Evolutionary conservation across 2,888 invertebrate species (phyloP), one percentile per base, ranked within the genome.

Genomic region (Dryobotodes eremita): DNA sequence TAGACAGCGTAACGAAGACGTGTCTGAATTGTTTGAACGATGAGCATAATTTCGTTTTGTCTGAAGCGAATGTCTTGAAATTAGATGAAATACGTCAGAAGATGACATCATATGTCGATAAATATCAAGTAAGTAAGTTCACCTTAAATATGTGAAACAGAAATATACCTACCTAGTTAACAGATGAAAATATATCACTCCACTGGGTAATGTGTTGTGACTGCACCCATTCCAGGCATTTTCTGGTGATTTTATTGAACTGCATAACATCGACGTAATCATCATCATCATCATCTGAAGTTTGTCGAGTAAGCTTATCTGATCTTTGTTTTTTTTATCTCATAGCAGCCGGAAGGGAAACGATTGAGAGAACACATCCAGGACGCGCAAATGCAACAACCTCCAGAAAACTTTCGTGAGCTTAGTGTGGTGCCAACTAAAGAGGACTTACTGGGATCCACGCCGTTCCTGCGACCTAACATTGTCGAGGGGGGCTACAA

Each of bases 401-500:
- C 96, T 0, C 95, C 95, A 0, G 94, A 95, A 36, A 89, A 93
- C 75, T 96, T 96, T 71, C 94, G 96, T 2, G 88, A 93, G 65
- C 83, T 96, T 59, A 93, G 92, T 75, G 85, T 96, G 20, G 84
- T 94, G 66, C 96, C 96, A 0, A 90, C 86, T 5, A 89, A 88
- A 23, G 91, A 93, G 11, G 95, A 96, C 71, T 83, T 96, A 70
- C 26, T 94, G 65, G 90, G 90, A 2, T 77, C 73, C 0, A 89
- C 70, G n/a, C 94, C 95, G 0, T 96, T 90, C 83, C 23, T 95
- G 61, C 92, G 96, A 1, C 95, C 97, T 6, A 98, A 98, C 91
- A 97, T 97, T 59, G 92, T 97, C 0, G 89, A 96, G 65, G 98
- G 98, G 15, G 94, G 95, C 0, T 98, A 98, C 91, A 91, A 94